These are phyloP conservation scores for Riparia riparia DNA, from an alignment of 2,113 vertebrate species.

Conservation along the genomic window DNA sequence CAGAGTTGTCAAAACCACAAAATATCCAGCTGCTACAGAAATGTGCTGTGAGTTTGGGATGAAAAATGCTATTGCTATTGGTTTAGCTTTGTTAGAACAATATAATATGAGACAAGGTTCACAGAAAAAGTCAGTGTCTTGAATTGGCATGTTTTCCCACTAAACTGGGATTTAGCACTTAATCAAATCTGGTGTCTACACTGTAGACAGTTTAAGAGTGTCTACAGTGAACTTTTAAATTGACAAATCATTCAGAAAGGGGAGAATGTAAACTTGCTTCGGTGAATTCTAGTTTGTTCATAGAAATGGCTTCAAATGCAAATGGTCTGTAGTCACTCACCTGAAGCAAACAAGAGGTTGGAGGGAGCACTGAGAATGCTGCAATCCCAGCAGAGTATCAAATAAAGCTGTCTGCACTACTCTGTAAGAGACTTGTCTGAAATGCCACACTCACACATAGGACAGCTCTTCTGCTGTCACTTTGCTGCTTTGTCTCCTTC, in stretches of 20 bases:
- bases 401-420: background rate
- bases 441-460: background rate
- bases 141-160: background rate
- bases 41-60: background rate
- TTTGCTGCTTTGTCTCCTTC: background rate
- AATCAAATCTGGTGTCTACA: background rate
- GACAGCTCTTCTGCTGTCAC: background rate
- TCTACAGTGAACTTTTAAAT: background rate
- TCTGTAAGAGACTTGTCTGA: background rate
- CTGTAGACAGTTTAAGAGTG: background rate
- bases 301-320: background rate
- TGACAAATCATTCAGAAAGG: background rate
- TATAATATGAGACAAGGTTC: background rate
- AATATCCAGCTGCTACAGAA: background rate
- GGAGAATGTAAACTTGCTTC: background rate
- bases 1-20: background rate
- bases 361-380: background rate
- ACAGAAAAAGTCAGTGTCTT: background rate
- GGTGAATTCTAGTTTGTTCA: background rate
- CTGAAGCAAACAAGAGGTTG: background rate
- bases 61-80: background rate
- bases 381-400: background rate
- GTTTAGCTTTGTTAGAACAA: background rate
- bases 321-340: background rate
- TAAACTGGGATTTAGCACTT: background rate